Evolutionary conservation across 1,140 invertebrate genomes (phyloP), one percentile per base, ranked within the genome.

Genomic region (Carposina sasakii): DNA sequence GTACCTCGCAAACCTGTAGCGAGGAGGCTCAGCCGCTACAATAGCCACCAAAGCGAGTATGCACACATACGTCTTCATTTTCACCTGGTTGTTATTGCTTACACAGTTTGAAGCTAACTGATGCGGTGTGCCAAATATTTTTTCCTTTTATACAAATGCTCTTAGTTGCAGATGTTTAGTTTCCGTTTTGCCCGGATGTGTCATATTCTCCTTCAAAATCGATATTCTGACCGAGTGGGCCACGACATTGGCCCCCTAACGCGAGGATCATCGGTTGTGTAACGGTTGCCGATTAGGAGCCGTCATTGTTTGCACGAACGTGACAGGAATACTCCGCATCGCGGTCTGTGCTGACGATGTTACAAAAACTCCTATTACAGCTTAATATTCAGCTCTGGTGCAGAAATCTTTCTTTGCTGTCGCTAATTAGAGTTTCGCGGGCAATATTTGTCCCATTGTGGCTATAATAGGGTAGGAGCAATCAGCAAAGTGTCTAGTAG

Each of bases 171-270:
- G 19, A 54, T 46, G 63, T 70, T 42, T 48, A 63, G 65, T 79
- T 79, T 83, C 76, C 76, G 70, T 53, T 52, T 54, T 45, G 39
- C 60, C 63, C 61, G 76, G 76, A 81, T 73, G 74, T 77, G 63
- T 76, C 69, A 70, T 63, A 31, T 22, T 58, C 51, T 59, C 51
- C 57, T 58, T 47, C 54, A 58, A 46, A 49, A 70, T 83, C 76
- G 71, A 74, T 78, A 84, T 84, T 75, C 81, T 54, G 59, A 48
- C 17, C 59, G 67, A 56, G 76, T 71, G 63, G 42, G 43, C 60
- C 55, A 47, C 69, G 79, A 79, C 76, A 79, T 81, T 83, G 79
- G 71, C 76, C 79, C 57, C 75, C 54, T 75, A 68, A 59, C 61
- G 60, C 62, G 66, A 70, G 63, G 71, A 68, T 78, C 64, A 69